phyloP scores from a whole-genome alignment of 2,113 vertebrate genomes.

The Colaptes auratus region DNA sequence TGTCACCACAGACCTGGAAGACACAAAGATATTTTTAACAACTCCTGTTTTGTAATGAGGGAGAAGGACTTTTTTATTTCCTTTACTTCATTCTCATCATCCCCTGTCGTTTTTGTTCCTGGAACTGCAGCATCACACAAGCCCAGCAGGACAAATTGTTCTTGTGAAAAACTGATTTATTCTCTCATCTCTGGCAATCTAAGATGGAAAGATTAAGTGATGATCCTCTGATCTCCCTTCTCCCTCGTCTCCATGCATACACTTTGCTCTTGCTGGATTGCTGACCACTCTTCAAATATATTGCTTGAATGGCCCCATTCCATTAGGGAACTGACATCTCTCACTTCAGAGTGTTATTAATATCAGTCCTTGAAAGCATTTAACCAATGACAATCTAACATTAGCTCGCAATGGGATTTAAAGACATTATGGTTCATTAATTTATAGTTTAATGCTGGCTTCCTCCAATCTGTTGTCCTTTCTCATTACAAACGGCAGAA shows the following conservation, averaged over 20 bases:
- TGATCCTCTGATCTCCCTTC: conserved; percentile 34
- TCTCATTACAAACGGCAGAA: conserved; percentile 37
- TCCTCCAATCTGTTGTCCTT: conserved; percentile 57
- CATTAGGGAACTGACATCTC: conserved; percentile 50
- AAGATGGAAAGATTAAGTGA: conserved; percentile 42
- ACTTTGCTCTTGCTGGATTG: conserved; percentile 19
- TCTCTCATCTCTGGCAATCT: conserved; percentile 35
- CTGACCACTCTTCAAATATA: conserved; percentile 51
- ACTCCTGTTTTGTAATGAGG: conserved; percentile 1
- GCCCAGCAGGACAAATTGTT: conserved; percentile 44
- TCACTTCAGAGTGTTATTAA: conserved; percentile 52
- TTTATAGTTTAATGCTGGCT: conserved; percentile 56
- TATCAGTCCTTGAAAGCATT: conserved; percentile 66
- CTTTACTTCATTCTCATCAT: conserved; percentile 10
- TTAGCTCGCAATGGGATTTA: conserved; percentile 57
- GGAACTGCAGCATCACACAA: conserved; percentile 26
- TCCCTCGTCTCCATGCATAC: neutral
- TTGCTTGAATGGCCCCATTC: conserved; percentile 39
- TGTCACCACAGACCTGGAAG: neutral
- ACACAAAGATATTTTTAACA: neutral
- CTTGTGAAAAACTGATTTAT: conserved; percentile 46
- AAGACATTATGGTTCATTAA: conserved; percentile 56
- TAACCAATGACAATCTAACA: conserved; percentile 64
- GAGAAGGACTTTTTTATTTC: neutral
- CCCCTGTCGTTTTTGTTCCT: neutral